Percentiles rank a stretch among this genome's conserved stretches.
Evolutionary conservation across 2,113 vertebrate genomes (phyloP).

Genomic region (Aramus guarauna): DNA sequence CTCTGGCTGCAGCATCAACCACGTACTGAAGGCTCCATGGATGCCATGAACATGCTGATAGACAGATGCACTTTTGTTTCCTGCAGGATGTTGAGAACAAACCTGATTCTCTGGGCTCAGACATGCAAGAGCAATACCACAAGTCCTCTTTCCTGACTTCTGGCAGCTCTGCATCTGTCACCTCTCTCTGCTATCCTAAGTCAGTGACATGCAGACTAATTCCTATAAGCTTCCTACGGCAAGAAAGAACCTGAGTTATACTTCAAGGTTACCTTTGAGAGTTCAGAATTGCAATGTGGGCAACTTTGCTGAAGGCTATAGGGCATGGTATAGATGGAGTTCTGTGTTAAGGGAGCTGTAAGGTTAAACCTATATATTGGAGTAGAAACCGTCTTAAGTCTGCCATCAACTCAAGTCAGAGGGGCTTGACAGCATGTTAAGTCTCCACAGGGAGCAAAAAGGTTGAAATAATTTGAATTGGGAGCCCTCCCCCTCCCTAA

Average conservation of each 20-base stretch:
- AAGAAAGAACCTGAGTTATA: not conserved
- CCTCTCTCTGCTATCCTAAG: not conserved
- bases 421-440: not conserved
- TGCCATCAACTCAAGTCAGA: not conserved
- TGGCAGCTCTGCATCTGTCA: not conserved
- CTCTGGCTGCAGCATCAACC: not conserved
- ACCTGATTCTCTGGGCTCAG: not conserved
- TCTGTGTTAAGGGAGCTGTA: slow-evolving; percentile 10
- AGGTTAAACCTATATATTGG: not conserved
- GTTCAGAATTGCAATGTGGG: not conserved
- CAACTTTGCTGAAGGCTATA: slow-evolving; percentile 35
- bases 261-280: slow-evolving; percentile 27
- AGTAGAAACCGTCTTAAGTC: not conserved
- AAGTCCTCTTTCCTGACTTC: not conserved
- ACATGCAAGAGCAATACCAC: not conserved
- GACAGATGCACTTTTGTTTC: not conserved
- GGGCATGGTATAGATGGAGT: not conserved
- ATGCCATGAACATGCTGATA: not conserved
- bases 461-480: slow-evolving; percentile 51
- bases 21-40: not conserved
- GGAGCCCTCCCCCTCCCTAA: not conserved
- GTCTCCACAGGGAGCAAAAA: not conserved
- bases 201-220: not conserved
- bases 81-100: not conserved
- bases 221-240: not conserved